Percentiles rank a stretch among this genome's conserved stretches.
Evolutionary conservation across 2,888 invertebrate genomes (phyloP).

Genomic region (Macroteleia sp.): DNA sequence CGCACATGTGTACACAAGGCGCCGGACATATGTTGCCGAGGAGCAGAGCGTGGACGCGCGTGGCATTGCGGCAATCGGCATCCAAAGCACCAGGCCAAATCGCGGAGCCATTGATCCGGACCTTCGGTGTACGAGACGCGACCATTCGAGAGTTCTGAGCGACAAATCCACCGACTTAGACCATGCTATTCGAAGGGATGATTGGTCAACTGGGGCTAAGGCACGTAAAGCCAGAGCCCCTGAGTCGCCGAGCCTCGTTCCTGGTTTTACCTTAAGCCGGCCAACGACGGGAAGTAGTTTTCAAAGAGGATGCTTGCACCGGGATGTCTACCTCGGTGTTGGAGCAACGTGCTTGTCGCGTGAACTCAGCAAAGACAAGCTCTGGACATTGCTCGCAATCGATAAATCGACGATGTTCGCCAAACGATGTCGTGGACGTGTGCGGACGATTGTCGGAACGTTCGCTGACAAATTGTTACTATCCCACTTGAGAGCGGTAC

Average conservation of each 20-base stretch:
- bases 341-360: conserved; percentile 18
- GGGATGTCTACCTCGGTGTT: conserved; percentile 17
- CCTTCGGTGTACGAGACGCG: not conserved
- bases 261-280: not conserved
- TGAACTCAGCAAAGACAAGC: conserved; percentile 27
- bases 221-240: not conserved
- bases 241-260: not conserved
- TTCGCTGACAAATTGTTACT: conserved; percentile 35
- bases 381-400: conserved; percentile 35
- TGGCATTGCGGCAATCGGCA: conserved; percentile 5
- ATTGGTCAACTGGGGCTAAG: not conserved
- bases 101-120: not conserved
- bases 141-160: not conserved
- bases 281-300: not conserved
- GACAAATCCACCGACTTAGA: not conserved
- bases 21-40: conserved; percentile 5
- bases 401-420: conserved; percentile 50
- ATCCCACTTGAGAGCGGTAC: conserved; percentile 26
- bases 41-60: conserved; percentile 2
- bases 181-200: too few species aligned
- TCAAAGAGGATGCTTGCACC: conserved; percentile 17
- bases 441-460: conserved; percentile 50
- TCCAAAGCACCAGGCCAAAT: not conserved
- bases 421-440: conserved; percentile 49
- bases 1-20: conserved; percentile 8